Evolutionary conservation across 2,888 invertebrate genomes (phyloP).

Genomic region (Malacosoma neustria): DNA sequence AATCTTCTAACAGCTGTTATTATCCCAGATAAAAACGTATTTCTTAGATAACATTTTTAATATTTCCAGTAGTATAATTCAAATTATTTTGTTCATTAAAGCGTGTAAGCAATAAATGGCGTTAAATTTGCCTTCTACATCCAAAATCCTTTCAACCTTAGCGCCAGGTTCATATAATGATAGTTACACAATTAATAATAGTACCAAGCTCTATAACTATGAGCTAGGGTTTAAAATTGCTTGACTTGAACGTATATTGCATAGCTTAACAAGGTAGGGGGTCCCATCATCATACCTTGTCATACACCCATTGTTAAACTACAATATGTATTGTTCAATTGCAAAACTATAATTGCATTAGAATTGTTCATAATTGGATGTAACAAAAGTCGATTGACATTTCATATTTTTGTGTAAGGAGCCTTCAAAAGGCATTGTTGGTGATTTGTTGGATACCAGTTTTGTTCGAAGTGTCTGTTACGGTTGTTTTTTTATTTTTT

Average conservation of each 20-base stretch:
- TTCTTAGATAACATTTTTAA: too few relatives aligned
- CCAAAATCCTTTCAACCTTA: background rate
- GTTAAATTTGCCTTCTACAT: background rate
- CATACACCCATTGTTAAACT: slow-evolving; percentile 50
- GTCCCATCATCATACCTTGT: slow-evolving; percentile 54
- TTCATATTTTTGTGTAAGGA: slow-evolving; percentile 7
- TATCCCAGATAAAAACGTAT: too few relatives aligned
- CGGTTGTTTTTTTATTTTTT: background rate
- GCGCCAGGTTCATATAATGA: background rate
- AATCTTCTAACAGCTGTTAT: too few relatives aligned
- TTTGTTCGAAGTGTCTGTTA: too few relatives aligned
- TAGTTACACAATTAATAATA: too few relatives aligned
- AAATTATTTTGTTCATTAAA: background rate
- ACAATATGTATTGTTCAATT: slow-evolving; percentile 42
- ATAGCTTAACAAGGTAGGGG: slow-evolving; percentile 19
- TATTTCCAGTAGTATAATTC: background rate
- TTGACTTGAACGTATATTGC: background rate
- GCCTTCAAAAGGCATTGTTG: background rate
- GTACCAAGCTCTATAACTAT: too few relatives aligned
- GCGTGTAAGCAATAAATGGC: background rate
- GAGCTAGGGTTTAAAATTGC: background rate
- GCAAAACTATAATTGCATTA: slow-evolving; percentile 51
- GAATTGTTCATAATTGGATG: slow-evolving; percentile 37
- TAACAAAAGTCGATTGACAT: slow-evolving; percentile 37
- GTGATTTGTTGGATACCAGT: background rate